A percentile compares a stretch with the other conserved stretches of the same genome.
These are phyloP conservation scores for Brachionus rubens DNA, from an alignment of 1,140 invertebrate species.

Conservation along the genomic window DNA sequence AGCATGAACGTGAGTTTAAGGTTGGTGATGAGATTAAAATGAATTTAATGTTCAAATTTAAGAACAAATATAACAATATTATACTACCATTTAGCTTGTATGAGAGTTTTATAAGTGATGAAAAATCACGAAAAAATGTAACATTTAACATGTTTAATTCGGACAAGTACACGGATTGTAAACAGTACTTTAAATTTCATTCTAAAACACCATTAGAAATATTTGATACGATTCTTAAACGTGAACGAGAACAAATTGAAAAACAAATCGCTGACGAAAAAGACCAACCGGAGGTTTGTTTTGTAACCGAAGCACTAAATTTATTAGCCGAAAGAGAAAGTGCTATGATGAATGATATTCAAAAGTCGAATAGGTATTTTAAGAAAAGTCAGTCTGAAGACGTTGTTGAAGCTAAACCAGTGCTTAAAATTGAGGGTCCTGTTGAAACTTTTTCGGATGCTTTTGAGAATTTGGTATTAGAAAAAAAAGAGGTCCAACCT, in stretches of 20 bases:
- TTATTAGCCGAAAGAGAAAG: slow-evolving; percentile 64
- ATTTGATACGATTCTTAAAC: slow-evolving; percentile 68
- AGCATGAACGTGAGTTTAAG: slow-evolving; percentile 59
- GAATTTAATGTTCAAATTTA: slow-evolving; percentile 68
- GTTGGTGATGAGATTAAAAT: slow-evolving; percentile 73
- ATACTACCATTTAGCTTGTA: slow-evolving; percentile 5
- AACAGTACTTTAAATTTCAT: slow-evolving; percentile 23
- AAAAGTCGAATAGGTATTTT: background rate
- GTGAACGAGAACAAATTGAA: slow-evolving; percentile 70
- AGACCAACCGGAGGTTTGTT: slow-evolving; percentile 75
- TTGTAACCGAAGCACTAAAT: slow-evolving; percentile 75
- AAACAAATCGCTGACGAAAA: slow-evolving; percentile 65
- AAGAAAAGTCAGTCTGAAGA: no score
- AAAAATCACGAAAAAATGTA: background rate
- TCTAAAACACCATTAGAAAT: slow-evolving; percentile 61
- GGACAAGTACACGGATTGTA: background rate
- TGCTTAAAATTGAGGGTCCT: background rate
- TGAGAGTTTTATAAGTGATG: background rate
- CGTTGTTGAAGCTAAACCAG: background rate
- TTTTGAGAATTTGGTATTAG: background rate
- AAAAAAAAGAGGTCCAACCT: no score
- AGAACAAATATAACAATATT: background rate
- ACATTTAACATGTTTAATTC: slow-evolving; percentile 14
- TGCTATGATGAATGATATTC: slow-evolving; percentile 36
- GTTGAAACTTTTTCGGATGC: background rate